phyloP scores from a whole-genome alignment of 2,888 invertebrate species.

The Antheraea assamensis region DNA sequence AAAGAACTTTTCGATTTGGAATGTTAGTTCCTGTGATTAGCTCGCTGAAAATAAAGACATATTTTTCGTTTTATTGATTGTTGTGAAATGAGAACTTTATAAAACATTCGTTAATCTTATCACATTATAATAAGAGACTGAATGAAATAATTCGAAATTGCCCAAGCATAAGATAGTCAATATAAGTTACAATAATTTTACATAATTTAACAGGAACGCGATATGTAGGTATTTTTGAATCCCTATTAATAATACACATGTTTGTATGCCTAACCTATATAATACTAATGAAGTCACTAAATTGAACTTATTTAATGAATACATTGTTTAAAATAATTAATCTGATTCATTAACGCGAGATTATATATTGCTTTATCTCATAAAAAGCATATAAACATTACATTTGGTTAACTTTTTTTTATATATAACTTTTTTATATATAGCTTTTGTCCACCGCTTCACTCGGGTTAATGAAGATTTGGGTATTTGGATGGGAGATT shows the following conservation, averaged over 20 bases:
- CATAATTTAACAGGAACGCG: neutral
- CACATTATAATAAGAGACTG: neutral
- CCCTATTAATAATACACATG: neutral
- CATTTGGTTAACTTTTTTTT: no score
- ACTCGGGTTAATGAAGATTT: no score
- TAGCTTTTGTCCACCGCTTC: no score
- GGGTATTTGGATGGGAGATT: no score
- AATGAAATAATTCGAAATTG: neutral
- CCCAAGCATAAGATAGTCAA: neutral
- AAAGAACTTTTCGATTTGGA: no score
- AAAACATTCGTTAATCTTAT: neutral
- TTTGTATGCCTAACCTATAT: neutral
- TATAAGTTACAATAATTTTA: neutral
- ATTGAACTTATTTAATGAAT: slow-evolving; percentile 1
- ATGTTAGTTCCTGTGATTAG: no score
- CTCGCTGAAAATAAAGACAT: no score
- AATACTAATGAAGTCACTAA: neutral
- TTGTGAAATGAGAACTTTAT: neutral
- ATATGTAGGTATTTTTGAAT: neutral
- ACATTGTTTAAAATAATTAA: neutral
- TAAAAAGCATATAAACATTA: neutral
- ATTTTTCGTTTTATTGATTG: no score
- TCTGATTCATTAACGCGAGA: neutral
- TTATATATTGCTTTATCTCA: neutral
- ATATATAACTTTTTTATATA: no score